phyloP scores from a whole-genome alignment of 2,113 vertebrate genomes.

The Tetrax tetrax region DNA sequence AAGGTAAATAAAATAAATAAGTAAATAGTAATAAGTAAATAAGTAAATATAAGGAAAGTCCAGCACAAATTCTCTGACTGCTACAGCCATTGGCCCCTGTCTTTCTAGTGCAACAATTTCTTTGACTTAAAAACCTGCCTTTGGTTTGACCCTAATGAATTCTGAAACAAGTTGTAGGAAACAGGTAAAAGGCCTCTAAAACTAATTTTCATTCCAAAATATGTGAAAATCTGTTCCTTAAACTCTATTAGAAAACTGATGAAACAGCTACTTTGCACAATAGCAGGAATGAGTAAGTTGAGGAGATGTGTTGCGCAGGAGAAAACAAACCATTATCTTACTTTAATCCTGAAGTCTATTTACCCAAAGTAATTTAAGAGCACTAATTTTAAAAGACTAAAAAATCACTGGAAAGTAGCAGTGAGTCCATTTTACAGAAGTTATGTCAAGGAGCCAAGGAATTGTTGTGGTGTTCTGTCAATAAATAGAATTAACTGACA shows the following conservation, averaged over 20 bases:
- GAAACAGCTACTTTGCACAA: not conserved
- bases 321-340: not conserved
- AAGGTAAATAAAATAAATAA: not conserved
- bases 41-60: not conserved
- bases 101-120: not conserved
- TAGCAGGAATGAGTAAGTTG: not conserved
- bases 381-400: not conserved
- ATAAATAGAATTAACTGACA: not conserved
- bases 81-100: not conserved
- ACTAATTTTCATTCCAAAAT: not conserved
- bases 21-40: not conserved
- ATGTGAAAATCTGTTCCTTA: not conserved
- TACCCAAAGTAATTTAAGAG: not conserved
- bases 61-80: not conserved
- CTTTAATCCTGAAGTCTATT: not conserved
- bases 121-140: not conserved
- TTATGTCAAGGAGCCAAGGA: not conserved
- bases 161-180: not conserved
- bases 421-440: not conserved
- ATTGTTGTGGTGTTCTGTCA: not conserved
- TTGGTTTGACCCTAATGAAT: not conserved
- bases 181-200: not conserved
- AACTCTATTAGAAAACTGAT: not conserved
- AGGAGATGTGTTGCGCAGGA: not conserved
- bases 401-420: not conserved